Conservation (phyloP, 2,888 invertebrate genomes). For the Hanleya hanleyi region DNA sequence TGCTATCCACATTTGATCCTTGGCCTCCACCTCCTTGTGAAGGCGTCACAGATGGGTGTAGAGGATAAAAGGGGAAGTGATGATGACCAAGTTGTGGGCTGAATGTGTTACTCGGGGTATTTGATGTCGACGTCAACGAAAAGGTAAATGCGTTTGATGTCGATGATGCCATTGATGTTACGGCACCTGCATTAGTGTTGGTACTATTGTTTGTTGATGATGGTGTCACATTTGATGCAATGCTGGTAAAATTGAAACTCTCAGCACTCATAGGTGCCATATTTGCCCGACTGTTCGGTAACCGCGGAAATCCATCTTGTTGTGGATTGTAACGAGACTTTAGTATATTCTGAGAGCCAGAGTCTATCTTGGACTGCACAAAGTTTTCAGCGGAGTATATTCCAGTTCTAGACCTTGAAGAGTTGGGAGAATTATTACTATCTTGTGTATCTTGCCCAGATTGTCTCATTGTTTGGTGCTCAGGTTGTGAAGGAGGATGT, state of each 20-base stretch:
- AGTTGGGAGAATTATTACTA: background rate
- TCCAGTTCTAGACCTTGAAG: constrained; percentile 22
- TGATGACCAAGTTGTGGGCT: constrained; percentile 17
- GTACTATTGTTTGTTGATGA: constrained; percentile 39
- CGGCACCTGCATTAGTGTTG: background rate
- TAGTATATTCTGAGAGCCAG: background rate
- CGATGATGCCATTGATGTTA: constrained; percentile 21
- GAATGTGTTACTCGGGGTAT: constrained; percentile 20
- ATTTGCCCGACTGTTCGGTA: background rate
- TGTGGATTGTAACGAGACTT: background rate
- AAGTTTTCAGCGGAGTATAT: constrained; percentile 64
- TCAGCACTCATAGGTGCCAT: constrained; percentile 31
- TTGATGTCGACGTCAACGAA: constrained; percentile 36
- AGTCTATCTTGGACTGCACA: constrained; percentile 48
- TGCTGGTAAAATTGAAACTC: constrained; percentile 58
- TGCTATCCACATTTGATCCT: background rate
- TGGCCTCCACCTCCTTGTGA: background rate
- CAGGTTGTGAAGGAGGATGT: background rate
- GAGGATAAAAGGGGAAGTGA: constrained; percentile 50
- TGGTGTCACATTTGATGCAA: constrained; percentile 57
- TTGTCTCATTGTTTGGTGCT: background rate
- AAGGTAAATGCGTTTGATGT: constrained; percentile 35
- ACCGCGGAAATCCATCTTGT: background rate
- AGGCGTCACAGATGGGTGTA: constrained; percentile 37
- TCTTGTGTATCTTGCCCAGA: background rate